A percentile compares a stretch with the other conserved stretches of the same genome.
These are phyloP conservation scores for Loxodonta africana DNA, from an alignment of 2,113 vertebrate genomes.

Conservation along the genomic window DNA sequence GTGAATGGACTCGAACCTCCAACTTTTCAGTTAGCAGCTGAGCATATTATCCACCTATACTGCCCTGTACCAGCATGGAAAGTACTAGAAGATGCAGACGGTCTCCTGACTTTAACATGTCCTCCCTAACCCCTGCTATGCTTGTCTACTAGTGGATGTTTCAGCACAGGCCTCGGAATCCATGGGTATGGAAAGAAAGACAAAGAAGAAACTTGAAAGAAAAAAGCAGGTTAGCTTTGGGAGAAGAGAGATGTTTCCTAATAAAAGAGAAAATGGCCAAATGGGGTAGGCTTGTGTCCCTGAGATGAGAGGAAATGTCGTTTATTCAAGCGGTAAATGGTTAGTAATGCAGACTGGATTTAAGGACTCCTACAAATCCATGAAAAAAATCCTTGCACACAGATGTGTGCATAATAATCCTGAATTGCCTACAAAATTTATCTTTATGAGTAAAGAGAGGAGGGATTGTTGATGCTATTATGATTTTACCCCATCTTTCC, in stretches of 20 bases:
- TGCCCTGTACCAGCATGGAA: not conserved
- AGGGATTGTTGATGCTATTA: constrained; percentile 76
- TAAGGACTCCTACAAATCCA: constrained; percentile 67
- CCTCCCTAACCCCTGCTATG: fast-evolving
- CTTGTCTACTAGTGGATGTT: not conserved
- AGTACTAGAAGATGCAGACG: not conserved
- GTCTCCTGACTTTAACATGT: not conserved
- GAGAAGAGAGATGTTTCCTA: constrained; percentile 47
- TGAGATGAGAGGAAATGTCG: constrained; percentile 74
- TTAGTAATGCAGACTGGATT: constrained; percentile 72
- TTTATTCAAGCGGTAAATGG: constrained; percentile 74
- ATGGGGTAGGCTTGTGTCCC: constrained; percentile 52
- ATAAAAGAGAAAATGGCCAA: constrained; percentile 71
- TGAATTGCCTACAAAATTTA: constrained; percentile 82
- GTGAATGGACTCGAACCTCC: not conserved
- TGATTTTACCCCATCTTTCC: constrained; percentile 76
- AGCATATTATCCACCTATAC: not conserved
- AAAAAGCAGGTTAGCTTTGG: constrained; percentile 34
- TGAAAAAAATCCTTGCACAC: constrained; percentile 59
- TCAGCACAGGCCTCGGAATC: not conserved
- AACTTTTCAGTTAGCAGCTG: not conserved
- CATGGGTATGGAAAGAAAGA: not conserved
- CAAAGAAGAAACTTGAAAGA: constrained; percentile 30
- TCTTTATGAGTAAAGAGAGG: constrained; percentile 82
- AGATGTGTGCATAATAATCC: constrained; percentile 79